Percentiles rank a stretch among this genome's conserved stretches.
phyloP scores from a whole-genome alignment of 2,888 invertebrate genomes.

The Tetragonisca angustula region DNA sequence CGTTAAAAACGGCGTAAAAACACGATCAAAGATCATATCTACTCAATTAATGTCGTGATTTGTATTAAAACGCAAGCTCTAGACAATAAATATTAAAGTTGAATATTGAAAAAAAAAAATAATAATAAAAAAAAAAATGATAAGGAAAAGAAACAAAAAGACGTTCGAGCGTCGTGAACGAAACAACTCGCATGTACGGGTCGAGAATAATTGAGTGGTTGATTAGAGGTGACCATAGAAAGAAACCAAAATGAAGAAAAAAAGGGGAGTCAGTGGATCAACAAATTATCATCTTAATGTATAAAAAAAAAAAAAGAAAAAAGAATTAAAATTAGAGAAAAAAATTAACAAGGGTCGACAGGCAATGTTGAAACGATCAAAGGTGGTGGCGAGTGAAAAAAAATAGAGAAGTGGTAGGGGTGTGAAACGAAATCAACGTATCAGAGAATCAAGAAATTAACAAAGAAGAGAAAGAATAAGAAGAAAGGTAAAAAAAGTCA shows the following conservation, averaged over 20 bases:
- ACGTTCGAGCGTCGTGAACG: slow-evolving; percentile 72
- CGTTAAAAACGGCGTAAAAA: slow-evolving; percentile 68
- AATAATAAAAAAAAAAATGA: background rate
- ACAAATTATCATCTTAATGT: slow-evolving; percentile 82
- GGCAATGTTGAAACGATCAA: slow-evolving; percentile 86
- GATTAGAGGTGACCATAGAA: slow-evolving; percentile 75
- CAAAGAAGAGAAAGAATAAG: slow-evolving; percentile 11
- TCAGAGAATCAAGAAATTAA: slow-evolving; percentile 83
- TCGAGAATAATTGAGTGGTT: slow-evolving; percentile 75
- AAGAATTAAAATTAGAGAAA: slow-evolving; percentile 83
- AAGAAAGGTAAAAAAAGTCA: slow-evolving; percentile 9
- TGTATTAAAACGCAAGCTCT: slow-evolving; percentile 71
- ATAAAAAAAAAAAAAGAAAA: slow-evolving; percentile 81
- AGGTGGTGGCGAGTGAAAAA: slow-evolving; percentile 79
- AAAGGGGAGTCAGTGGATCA: slow-evolving; percentile 81
- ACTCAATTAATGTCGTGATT: slow-evolving; percentile 70
- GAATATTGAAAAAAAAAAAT: slow-evolving; percentile 60
- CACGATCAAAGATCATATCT: slow-evolving; percentile 69
- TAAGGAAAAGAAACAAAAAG: slow-evolving; percentile 2
- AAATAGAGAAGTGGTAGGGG: slow-evolving; percentile 21
- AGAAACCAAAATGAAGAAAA: slow-evolving; percentile 79
- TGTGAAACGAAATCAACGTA: slow-evolving; percentile 12
- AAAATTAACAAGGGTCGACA: slow-evolving; percentile 84
- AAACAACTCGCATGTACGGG: slow-evolving; percentile 72
- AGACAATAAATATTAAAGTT: slow-evolving; percentile 67